These are phyloP conservation scores for Chymomyza amoena DNA, from an alignment of 2,888 invertebrate species.

Conservation along the genomic window DNA sequence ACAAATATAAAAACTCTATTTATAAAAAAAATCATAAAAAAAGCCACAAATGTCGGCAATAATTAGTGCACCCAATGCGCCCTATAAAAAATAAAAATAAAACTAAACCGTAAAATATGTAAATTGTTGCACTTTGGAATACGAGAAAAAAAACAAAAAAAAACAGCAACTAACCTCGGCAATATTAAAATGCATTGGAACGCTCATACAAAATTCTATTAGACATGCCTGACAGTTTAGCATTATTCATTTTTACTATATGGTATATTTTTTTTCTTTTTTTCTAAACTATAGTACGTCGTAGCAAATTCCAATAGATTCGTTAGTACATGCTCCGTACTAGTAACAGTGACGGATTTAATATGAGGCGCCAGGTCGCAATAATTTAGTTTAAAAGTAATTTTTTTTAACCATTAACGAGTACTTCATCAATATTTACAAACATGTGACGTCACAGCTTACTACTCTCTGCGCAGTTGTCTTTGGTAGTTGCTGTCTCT, in stretches of 20 bases:
- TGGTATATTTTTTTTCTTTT: neutral
- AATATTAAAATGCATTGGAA: conserved; percentile 36
- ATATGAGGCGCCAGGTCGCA: too few species aligned
- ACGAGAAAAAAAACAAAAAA: conserved; percentile 12
- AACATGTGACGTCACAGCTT: too few species aligned
- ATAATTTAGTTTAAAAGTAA: too few species aligned
- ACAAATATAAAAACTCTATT: too few species aligned
- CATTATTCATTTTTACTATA: neutral
- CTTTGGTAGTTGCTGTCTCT: too few species aligned
- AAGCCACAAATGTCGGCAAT: conserved; percentile 45
- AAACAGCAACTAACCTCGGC: conserved; percentile 65
- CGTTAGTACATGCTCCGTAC: neutral
- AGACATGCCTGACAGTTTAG: neutral
- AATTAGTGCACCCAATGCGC: conserved; percentile 43
- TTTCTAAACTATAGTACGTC: neutral
- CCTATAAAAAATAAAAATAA: neutral
- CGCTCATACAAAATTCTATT: neutral
- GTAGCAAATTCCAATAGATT: neutral
- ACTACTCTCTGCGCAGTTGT: too few species aligned
- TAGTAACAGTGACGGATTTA: neutral
- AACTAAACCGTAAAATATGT: conserved; percentile 23
- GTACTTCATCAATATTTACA: too few species aligned
- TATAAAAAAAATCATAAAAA: neutral
- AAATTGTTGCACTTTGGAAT: conserved; percentile 18
- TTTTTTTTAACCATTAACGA: too few species aligned